Evolutionary conservation across 2,888 invertebrate genomes (phyloP).

Genomic region (Molanna angustata): DNA sequence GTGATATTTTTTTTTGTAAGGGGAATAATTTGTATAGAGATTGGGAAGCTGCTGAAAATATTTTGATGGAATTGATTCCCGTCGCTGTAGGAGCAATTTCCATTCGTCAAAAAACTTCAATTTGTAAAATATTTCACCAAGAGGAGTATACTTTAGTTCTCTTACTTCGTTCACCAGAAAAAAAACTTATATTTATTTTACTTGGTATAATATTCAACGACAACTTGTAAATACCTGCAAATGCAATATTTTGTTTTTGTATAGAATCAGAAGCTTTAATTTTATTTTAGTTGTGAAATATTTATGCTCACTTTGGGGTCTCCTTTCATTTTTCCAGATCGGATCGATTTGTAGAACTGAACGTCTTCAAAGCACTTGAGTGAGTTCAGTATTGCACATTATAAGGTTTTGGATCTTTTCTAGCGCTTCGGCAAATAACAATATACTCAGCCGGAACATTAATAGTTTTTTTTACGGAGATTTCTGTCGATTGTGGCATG

Average conservation of each 20-base stretch:
- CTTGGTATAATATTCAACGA: too few relatives aligned
- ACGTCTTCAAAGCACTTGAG: background rate
- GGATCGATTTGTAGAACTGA: slow-evolving; percentile 4
- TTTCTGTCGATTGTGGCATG: too few relatives aligned
- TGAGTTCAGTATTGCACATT: background rate
- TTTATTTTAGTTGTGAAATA: background rate
- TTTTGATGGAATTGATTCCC: background rate
- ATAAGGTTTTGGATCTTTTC: slow-evolving; percentile 14
- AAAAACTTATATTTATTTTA: too few relatives aligned
- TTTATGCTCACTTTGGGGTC: slow-evolving; percentile 7
- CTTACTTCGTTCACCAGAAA: too few relatives aligned
- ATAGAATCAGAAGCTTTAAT: too few relatives aligned
- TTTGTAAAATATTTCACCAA: slow-evolving; percentile 7
- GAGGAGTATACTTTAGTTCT: too few relatives aligned
- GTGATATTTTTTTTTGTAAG: slow-evolving; percentile 1
- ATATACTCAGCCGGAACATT: slow-evolving; percentile 29
- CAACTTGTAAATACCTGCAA: too few relatives aligned
- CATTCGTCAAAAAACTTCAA: slow-evolving; percentile 5
- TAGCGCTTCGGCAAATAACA: slow-evolving; percentile 19
- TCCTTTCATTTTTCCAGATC: slow-evolving; percentile 6
- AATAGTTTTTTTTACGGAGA: slow-evolving; percentile 20
- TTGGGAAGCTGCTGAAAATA: slow-evolving; percentile 2
- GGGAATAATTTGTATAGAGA: background rate
- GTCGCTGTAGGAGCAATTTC: slow-evolving; percentile 1
- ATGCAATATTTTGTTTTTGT: too few relatives aligned